These are phyloP conservation scores for Pinctada fucata DNA, from an alignment of 2,888 invertebrate species.

Conservation along the genomic window DNA sequence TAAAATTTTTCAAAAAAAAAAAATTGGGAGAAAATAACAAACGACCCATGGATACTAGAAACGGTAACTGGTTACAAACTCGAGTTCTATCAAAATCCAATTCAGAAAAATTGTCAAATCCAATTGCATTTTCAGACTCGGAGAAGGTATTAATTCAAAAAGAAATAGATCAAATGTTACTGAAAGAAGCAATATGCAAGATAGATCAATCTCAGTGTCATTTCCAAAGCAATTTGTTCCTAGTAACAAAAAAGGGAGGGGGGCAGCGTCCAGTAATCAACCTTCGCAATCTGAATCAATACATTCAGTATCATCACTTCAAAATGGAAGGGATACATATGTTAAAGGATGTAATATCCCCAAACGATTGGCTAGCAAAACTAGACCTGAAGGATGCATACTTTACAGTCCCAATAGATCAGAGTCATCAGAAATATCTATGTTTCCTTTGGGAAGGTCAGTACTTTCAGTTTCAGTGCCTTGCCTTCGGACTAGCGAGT, in stretches of 20 bases:
- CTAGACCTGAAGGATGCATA: too few relatives aligned
- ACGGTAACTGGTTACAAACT: neutral
- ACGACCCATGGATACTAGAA: too few relatives aligned
- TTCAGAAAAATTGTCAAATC: neutral
- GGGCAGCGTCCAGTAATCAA: too few relatives aligned
- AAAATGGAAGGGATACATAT: too few relatives aligned
- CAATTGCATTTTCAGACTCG: neutral
- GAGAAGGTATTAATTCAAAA: neutral
- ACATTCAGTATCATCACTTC: too few relatives aligned
- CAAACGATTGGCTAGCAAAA: too few relatives aligned
- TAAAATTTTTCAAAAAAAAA: too few relatives aligned
- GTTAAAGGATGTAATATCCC: too few relatives aligned
- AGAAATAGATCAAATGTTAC: neutral
- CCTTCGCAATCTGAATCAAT: too few relatives aligned
- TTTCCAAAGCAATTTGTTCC: neutral
- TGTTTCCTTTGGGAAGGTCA: neutral
- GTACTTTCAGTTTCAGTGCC: neutral
- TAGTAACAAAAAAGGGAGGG: neutral
- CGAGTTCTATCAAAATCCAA: neutral
- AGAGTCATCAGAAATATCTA: neutral
- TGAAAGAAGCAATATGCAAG: neutral
- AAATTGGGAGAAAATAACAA: too few relatives aligned
- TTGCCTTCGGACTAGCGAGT: neutral
- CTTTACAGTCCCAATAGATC: too few relatives aligned
- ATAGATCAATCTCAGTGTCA: neutral